Evolutionary conservation across 2,797 vertebrate species (phyloP).

Genomic region (Melanotaenia nigrans): DNA sequence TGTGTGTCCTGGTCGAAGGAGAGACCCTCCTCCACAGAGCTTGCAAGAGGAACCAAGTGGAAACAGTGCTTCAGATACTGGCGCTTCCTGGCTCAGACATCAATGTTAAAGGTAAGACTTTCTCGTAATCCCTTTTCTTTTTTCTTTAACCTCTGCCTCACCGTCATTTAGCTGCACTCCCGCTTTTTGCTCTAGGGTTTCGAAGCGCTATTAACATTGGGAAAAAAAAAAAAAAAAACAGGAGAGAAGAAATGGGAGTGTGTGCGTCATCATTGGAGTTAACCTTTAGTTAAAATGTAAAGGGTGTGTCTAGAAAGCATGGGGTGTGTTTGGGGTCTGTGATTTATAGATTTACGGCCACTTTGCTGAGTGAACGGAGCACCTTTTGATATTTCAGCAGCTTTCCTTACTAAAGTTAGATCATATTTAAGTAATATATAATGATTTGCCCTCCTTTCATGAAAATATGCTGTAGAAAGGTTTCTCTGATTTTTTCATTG

Average conservation of each 20-base stretch:
- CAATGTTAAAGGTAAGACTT: slow-evolving; percentile 93
- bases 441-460: slow-evolving; percentile 56
- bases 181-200: slow-evolving; percentile 54
- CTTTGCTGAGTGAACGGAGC: slow-evolving; percentile 53
- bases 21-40: slow-evolving; percentile 94
- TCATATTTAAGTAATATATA: slow-evolving; percentile 72
- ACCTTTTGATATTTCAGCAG: slow-evolving; percentile 63
- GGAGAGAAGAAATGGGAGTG: slow-evolving; percentile 46
- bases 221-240: not conserved
- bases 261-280: slow-evolving; percentile 72
- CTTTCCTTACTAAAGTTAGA: slow-evolving; percentile 59
- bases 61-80: slow-evolving; percentile 89
- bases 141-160: slow-evolving; percentile 35
- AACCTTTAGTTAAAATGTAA: slow-evolving; percentile 80
- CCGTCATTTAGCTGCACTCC: slow-evolving; percentile 48
- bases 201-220: slow-evolving; percentile 54
- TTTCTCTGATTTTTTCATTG: slow-evolving; percentile 50
- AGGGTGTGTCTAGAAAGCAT: slow-evolving; percentile 76
- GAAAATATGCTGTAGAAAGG: slow-evolving; percentile 62
- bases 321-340: slow-evolving; percentile 46
- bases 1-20: slow-evolving; percentile 88
- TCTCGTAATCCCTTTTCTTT: slow-evolving; percentile 37
- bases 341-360: slow-evolving; percentile 58
- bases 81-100: slow-evolving; percentile 88
- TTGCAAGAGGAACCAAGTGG: slow-evolving; percentile 94